These are phyloP conservation scores for Aptenodytes forsteri DNA, from an alignment of 2,113 vertebrate genomes.

Conservation along the genomic window DNA sequence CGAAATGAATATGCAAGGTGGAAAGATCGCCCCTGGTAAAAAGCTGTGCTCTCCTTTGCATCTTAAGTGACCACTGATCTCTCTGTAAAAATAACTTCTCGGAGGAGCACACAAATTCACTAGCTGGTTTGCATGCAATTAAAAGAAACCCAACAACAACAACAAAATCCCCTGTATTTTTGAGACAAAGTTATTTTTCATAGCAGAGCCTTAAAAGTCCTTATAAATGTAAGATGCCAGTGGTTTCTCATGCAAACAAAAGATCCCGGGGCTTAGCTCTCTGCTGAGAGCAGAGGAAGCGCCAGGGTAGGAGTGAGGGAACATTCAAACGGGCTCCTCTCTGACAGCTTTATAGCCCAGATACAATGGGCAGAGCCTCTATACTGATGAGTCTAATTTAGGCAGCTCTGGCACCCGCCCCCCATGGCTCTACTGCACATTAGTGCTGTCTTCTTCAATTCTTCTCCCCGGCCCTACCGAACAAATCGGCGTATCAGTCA, in stretches of 20 bases:
- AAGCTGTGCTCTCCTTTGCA: not conserved
- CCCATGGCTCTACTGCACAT: not conserved
- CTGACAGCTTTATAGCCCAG: constrained; percentile 77
- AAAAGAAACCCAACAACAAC: not conserved
- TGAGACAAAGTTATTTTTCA: constrained; percentile 41
- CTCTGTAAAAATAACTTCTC: not conserved
- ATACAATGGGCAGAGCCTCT: constrained; percentile 72
- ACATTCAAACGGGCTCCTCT: constrained; percentile 43
- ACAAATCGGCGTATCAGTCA: constrained; percentile 22
- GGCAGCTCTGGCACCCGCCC: constrained; percentile 36
- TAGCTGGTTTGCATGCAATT: not conserved
- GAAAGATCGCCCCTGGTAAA: constrained; percentile 2
- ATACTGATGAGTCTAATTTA: constrained; percentile 46
- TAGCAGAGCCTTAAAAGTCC: constrained; percentile 32
- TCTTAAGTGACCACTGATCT: not conserved
- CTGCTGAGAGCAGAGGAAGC: constrained; percentile 46
- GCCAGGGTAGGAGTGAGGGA: constrained; percentile 18
- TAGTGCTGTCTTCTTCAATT: not conserved
- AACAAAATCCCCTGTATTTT: not conserved
- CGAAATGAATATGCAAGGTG: constrained; percentile 33
- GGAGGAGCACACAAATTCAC: not conserved
- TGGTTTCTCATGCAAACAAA: constrained; percentile 71
- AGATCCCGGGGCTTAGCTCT: constrained; percentile 39
- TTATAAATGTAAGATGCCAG: constrained; percentile 54
- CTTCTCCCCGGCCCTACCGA: not conserved